Evolutionary conservation across 2,797 vertebrate genomes (phyloP).

Genomic region (Heteromormyrus szaboi): DNA sequence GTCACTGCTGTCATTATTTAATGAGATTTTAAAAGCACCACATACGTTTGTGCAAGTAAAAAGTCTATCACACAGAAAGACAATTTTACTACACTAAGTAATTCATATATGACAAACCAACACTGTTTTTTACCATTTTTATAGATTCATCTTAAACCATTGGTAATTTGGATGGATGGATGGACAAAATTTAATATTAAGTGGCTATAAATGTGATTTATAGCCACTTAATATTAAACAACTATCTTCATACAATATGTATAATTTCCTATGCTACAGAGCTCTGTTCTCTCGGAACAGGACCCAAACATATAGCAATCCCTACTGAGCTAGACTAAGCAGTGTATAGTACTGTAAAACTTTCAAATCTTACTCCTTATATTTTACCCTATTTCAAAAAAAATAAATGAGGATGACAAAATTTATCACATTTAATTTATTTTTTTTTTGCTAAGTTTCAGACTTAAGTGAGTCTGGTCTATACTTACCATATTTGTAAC

Average conservation of each 20-base stretch:
- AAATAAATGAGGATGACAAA: background rate
- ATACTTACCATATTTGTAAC: conserved; percentile 89
- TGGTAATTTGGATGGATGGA: background rate
- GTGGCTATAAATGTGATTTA: background rate
- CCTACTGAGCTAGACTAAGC: background rate
- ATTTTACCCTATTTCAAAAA: background rate
- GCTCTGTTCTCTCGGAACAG: background rate
- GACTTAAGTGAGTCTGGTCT: background rate
- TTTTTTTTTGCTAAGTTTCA: background rate
- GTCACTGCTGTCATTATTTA: background rate
- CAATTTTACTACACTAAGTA: background rate
- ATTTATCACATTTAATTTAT: background rate
- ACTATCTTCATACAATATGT: background rate
- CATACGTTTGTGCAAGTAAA: background rate
- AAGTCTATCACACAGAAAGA: background rate
- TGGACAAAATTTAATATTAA: background rate
- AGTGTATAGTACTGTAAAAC: background rate
- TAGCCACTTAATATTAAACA: background rate
- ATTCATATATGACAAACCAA: background rate
- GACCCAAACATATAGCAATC: background rate
- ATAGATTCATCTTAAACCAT: background rate
- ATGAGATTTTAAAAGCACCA: background rate
- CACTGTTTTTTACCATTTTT: background rate
- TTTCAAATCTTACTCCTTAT: background rate
- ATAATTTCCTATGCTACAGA: background rate